phyloP scores from a whole-genome alignment of 2,888 invertebrate genomes.

The Drosophila leonis region DNA sequence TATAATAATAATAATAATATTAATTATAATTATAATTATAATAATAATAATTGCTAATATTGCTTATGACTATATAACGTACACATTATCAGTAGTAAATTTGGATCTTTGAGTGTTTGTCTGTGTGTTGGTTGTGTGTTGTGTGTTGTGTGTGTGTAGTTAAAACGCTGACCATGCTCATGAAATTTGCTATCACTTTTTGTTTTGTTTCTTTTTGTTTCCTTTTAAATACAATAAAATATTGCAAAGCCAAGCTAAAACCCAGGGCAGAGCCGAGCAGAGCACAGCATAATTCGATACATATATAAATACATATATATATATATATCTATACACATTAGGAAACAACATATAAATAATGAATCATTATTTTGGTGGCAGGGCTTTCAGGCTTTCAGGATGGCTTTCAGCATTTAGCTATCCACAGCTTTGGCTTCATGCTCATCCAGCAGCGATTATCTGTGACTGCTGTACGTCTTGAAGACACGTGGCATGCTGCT shows the following conservation, averaged over 20 bases:
- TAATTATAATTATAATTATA: constrained; percentile 61
- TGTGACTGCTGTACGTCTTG: constrained; percentile 85
- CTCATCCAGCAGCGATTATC: constrained; percentile 76
- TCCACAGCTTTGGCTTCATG: constrained; percentile 3
- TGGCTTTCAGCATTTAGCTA: constrained; percentile 52
- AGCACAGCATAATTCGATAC: constrained; percentile 28
- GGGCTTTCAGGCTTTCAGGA: constrained; percentile 65
- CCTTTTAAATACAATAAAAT: constrained; percentile 40
- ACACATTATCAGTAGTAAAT: constrained; percentile 74
- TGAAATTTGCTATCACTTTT: constrained; percentile 72
- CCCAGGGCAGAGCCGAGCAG: constrained; percentile 31
- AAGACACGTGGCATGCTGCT: constrained; percentile 82
- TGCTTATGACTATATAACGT: constrained; percentile 80
- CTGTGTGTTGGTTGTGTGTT: constrained; percentile 9
- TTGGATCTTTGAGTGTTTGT: constrained; percentile 68
- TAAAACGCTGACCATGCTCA: constrained; percentile 71
- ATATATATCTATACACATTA: constrained; percentile 44
- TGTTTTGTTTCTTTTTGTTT: constrained; percentile 39
- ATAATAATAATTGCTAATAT: constrained; percentile 73
- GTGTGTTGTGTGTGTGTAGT: constrained; percentile 42
- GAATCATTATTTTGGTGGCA: constrained; percentile 53
- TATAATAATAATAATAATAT: constrained; percentile 14
- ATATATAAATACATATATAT: constrained; percentile 17
- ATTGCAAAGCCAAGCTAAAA: constrained; percentile 40
- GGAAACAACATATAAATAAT: constrained; percentile 59